Evolutionary conservation across 2,113 vertebrate genomes (phyloP), one percentile per base, ranked within the genome.

Genomic region (Eclectus roratus): DNA sequence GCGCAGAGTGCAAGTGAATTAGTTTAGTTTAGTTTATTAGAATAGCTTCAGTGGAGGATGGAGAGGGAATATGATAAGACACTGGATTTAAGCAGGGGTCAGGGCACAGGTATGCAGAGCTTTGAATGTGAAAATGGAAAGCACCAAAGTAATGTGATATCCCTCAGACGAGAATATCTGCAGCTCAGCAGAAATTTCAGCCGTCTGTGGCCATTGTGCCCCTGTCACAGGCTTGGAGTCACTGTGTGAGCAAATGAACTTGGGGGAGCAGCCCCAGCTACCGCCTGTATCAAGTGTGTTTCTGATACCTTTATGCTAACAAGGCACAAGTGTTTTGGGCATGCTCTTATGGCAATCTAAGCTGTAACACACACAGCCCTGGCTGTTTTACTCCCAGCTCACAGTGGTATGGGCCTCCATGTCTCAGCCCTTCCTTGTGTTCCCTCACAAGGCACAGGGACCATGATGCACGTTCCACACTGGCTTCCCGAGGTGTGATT

Each of bases 71-170:
- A 91, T 55, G 91, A 91, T 94, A 95, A 93, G 93, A 95, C 65
- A 76, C 52, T 69, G 73, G 93, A 87, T 66, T 72, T 89, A 65
- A 90, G 61, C 1, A 94, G 73, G 92, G 94, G 92, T 96, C 94
- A 97, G 80, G 92, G 80, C 96, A 94, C 88, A 97, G 92, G 93
- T 95, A 95, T 95, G 92, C 88, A 69, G 83, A 80, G 88, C 95
- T 96, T 95, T 97, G 93, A 93, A 93, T 2, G 0, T 94, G 93
- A 79, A 94, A 94, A 71, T 77, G 80, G 86, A 93, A 96, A 96
- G 85, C 16, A 0, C 47, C 1, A 2, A 74, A 56, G 94, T 79
- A 91, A 97, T 7, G 8, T 63, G 93, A 96, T 96, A 95, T 31
- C 58, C 49, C 52, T 94, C 77, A 88, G 82, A 61, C 0, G 28